Evolutionary conservation across 2,797 vertebrate species (phyloP).

Genomic region (Gobionotothen gibberifrons): DNA sequence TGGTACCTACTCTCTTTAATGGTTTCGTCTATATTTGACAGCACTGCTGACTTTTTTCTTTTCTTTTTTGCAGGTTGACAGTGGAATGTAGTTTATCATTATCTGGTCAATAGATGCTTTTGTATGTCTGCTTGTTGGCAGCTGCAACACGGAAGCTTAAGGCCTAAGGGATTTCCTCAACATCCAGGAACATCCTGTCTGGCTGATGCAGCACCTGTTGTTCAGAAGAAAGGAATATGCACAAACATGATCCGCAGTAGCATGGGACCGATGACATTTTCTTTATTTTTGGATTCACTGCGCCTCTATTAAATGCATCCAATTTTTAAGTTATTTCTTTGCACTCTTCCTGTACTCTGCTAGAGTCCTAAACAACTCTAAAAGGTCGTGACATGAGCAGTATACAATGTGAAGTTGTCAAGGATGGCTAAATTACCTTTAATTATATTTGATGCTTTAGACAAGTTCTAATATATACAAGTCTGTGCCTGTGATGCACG

Average conservation of each 20-base stretch:
- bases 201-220: slow-evolving; percentile 68
- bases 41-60: slow-evolving; percentile 9
- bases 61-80: not conserved
- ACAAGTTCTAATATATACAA: slow-evolving; percentile 10
- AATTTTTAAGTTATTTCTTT: slow-evolving; percentile 19
- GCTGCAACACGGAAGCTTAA: slow-evolving; percentile 52
- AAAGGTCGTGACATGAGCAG: slow-evolving; percentile 7
- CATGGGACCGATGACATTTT: slow-evolving; percentile 3
- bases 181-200: slow-evolving; percentile 66
- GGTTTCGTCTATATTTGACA: not conserved
- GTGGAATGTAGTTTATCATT: slow-evolving; percentile 34
- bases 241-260: slow-evolving; percentile 26
- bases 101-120: slow-evolving; percentile 62
- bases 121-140: slow-evolving; percentile 60
- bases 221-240: slow-evolving; percentile 57
- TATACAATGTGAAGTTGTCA: slow-evolving; percentile 14
- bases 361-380: not conserved
- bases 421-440: slow-evolving; percentile 21
- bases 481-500: not conserved
- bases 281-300: slow-evolving; percentile 7
- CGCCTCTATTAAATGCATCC: slow-evolving; percentile 26
- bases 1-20: not conserved
- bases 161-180: slow-evolving; percentile 60
- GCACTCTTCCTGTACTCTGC: not conserved
- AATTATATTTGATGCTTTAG: slow-evolving; percentile 23